phyloP scores from a whole-genome alignment of 2,797 vertebrate species.

The Acipenser oxyrinchus region DNA sequence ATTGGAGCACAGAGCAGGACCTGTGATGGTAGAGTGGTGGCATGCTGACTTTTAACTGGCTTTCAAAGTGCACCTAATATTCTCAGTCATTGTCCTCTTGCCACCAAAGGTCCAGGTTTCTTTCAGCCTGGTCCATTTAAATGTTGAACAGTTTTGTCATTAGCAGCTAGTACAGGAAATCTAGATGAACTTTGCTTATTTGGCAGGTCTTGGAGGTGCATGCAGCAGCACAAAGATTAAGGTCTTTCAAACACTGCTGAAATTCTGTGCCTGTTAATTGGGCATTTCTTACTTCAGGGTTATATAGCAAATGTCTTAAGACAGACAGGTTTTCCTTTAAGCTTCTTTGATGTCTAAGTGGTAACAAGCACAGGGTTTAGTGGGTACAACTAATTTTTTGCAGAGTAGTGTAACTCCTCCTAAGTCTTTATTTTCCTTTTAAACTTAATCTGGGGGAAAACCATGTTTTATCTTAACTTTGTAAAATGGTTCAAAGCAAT shows the following conservation, averaged over 20 bases:
- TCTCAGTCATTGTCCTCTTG: too few relatives aligned
- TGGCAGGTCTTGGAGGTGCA: slow-evolving; percentile 5
- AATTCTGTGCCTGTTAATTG: slow-evolving; percentile 9
- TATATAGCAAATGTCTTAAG: slow-evolving; percentile 16
- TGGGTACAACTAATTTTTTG: too few relatives aligned
- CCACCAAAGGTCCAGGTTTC: not conserved
- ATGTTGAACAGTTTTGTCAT: too few relatives aligned
- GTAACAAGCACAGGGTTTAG: too few relatives aligned
- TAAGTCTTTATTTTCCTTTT: too few relatives aligned
- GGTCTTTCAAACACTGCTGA: not conserved
- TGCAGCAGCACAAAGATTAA: slow-evolving; percentile 12
- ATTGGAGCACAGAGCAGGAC: too few relatives aligned
- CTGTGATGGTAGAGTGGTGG: too few relatives aligned
- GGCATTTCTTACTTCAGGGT: slow-evolving; percentile 9
- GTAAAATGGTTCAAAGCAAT: slow-evolving; percentile 15
- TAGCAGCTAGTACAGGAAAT: not conserved
- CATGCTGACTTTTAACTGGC: too few relatives aligned
- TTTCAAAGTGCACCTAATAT: too few relatives aligned
- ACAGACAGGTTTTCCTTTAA: slow-evolving; percentile 19
- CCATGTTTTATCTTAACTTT: not conserved
- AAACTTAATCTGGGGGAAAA: too few relatives aligned
- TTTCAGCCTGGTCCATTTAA: too few relatives aligned
- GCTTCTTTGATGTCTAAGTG: not conserved
- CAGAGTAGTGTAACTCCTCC: too few relatives aligned
- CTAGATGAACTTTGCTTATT: not conserved